Evolutionary conservation across 1,140 invertebrate species (phyloP).

Genomic region (Cotesia chilonis): DNA sequence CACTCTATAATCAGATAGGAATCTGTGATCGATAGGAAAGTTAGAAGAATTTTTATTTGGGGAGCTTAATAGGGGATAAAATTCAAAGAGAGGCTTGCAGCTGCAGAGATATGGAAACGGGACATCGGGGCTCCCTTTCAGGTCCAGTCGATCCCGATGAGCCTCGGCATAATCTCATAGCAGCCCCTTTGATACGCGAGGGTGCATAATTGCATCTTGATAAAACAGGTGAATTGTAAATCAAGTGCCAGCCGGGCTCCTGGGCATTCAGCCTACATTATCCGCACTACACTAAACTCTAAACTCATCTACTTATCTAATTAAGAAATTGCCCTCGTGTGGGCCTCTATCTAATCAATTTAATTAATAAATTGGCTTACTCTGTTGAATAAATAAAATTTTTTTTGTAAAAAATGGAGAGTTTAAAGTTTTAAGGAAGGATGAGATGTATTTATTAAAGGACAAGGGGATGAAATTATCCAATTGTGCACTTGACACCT

Average conservation of each 20-base stretch:
- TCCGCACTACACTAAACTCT: too few species aligned
- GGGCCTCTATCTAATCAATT: background rate
- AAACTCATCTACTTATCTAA: constrained; percentile 25
- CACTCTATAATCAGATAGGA: too few species aligned
- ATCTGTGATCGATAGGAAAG: constrained; percentile 1
- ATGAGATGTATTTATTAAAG: background rate
- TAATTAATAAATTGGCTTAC: background rate
- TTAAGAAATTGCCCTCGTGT: constrained; percentile 27
- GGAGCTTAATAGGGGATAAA: constrained; percentile 20
- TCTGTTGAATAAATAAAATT: background rate
- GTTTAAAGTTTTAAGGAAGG: background rate
- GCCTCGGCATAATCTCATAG: constrained; percentile 39
- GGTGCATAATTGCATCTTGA: constrained; percentile 43
- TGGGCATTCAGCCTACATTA: background rate
- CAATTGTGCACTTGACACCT: background rate
- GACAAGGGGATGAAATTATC: background rate
- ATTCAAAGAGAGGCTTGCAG: constrained; percentile 23
- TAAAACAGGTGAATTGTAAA: constrained; percentile 43
- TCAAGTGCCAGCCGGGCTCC: constrained; percentile 33
- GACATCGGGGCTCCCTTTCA: constrained; percentile 30
- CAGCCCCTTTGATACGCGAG: constrained; percentile 23
- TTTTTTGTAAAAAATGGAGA: background rate
- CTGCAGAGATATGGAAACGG: constrained; percentile 34
- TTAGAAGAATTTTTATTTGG: constrained; percentile 3
- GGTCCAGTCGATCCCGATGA: constrained; percentile 34